Evolutionary conservation across 2,113 vertebrate genomes (phyloP), one percentile per base, ranked within the genome.

Genomic region (Chunga burmeisteri): DNA sequence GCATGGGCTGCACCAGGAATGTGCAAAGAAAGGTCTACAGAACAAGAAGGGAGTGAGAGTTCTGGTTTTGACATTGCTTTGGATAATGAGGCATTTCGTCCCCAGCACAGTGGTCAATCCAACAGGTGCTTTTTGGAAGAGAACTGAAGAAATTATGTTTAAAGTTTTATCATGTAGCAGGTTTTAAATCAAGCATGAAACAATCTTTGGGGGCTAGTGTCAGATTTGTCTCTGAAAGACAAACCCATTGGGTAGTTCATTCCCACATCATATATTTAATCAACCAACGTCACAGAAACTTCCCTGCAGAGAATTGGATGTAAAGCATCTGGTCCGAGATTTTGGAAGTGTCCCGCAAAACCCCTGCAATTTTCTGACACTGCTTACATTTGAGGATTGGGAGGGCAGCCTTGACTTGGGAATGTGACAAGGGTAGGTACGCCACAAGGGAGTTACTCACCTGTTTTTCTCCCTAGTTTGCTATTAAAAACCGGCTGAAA

Each of bases 401-500:
- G n/a, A 55, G 50, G 62, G 34, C 34, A 65, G n/a, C 26, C 26
- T 65, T 61, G 65, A 79, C 9, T 1, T 91, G 68, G 27, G 32
- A 82, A 46, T 49, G 12, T 92, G 70, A 53, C 30, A 30, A 44
- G 36, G 42, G 30, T 13, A 56, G 44, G 18, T 27, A 55, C 0
- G 0, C 25, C 36, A 36, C 1, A 11, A 25, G 20, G 36, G n/a
- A 83, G 23, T 95, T 70, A 79, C 21, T 91, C 26, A 81, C 18
- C 81, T 94, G 2, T 36, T 91, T 81, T 97, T 73, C 66, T 86
- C 38, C 72, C 50, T 97, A 99, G 99, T 99, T 99, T 98, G 99
- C 99, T 88, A 81, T 99, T 87, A 98, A 96, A 85, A 99, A 99
- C 90, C 98, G 99, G 23, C 98, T 98, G 97, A 98, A 87, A 82